Percentiles rank a stretch among this genome's conserved stretches.
phyloP scores from a whole-genome alignment of 2,113 vertebrate species.

The Bungarus multicinctus region DNA sequence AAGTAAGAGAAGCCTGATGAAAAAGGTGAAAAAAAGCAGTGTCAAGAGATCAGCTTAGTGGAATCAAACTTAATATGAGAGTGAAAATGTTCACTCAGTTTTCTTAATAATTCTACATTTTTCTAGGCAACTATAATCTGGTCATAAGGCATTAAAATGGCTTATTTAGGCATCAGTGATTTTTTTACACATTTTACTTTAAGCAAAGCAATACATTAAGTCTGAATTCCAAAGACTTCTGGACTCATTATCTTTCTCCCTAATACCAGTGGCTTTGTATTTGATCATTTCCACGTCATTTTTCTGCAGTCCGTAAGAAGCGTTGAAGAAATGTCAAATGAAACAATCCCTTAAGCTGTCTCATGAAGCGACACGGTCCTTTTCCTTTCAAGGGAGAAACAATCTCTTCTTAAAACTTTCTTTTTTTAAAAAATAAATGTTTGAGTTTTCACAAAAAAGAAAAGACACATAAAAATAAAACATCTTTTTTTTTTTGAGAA shows the following conservation, averaged over 20 bases:
- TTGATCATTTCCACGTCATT: background rate
- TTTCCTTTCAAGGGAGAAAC: background rate
- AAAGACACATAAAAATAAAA: no score
- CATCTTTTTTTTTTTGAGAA: no score
- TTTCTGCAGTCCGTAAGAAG: background rate
- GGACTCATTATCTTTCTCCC: background rate
- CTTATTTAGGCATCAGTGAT: background rate
- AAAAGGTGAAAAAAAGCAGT: background rate
- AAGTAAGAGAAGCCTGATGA: background rate
- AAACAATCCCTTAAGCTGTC: background rate
- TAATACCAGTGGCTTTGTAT: background rate
- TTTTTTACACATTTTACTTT: background rate
- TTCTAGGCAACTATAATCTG: background rate
- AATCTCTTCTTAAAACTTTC: background rate
- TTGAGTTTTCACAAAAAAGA: no score
- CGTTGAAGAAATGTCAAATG: background rate
- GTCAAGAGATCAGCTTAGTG: background rate
- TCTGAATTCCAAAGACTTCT: background rate
- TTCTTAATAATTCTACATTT: background rate
- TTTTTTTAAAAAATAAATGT: no score
- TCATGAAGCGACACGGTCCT: background rate
- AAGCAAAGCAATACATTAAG: background rate
- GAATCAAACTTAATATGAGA: background rate
- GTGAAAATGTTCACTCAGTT: background rate
- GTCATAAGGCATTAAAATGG: background rate